phyloP scores from a whole-genome alignment of 2,888 invertebrate genomes.

The Ornithoptera alexandrae region DNA sequence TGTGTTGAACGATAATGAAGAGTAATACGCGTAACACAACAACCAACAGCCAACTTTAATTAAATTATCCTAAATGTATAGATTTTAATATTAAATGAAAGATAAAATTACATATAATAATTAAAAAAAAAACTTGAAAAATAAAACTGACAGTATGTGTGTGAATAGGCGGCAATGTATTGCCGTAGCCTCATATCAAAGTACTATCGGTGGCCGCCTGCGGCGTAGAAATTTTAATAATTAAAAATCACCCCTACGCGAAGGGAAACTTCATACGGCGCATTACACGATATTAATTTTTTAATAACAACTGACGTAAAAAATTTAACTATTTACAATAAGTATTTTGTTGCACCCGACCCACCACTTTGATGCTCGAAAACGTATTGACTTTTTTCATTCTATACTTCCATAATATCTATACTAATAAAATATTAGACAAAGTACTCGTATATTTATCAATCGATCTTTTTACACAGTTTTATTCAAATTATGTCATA shows the following conservation, averaged over 20 bases:
- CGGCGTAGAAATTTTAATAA: slow-evolving; percentile 77
- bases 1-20: neutral
- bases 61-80: no score
- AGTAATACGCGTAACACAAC: neutral
- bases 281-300: slow-evolving; percentile 74
- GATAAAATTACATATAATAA: neutral
- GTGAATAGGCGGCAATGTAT: slow-evolving; percentile 47
- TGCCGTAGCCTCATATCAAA: slow-evolving; percentile 57
- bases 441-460: no score
- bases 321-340: slow-evolving; percentile 21
- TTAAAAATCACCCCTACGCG: slow-evolving; percentile 75
- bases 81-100: neutral
- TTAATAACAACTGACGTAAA: slow-evolving; percentile 23
- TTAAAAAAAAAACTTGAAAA: slow-evolving; percentile 19
- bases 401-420: no score
- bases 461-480: no score
- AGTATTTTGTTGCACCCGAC: neutral
- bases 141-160: slow-evolving; percentile 39
- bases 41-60: neutral
- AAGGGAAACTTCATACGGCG: slow-evolving; percentile 59
- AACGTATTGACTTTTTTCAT: no score
- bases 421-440: no score
- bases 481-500: no score
- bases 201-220: slow-evolving; percentile 65
- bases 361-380: no score